phyloP scores from a whole-genome alignment of 2,113 vertebrate genomes.

The Peromyscus leucopus region DNA sequence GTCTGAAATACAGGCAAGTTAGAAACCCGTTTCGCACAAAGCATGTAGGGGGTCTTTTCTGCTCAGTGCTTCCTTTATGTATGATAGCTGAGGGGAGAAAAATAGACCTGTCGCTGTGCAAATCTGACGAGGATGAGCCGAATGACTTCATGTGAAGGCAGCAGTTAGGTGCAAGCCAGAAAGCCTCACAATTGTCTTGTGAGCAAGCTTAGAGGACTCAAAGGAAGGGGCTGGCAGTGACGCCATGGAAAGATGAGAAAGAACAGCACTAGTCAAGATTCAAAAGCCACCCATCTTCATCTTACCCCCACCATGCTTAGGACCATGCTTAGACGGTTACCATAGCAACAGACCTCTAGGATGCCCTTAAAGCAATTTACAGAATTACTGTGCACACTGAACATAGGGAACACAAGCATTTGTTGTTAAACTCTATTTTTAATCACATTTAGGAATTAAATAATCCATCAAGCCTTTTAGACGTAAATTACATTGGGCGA shows the following conservation, averaged over 20 bases:
- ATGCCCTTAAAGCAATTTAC: slow-evolving; percentile 51
- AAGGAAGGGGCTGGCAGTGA: slow-evolving; percentile 13
- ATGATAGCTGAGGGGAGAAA: neutral
- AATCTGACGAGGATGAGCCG: slow-evolving; percentile 25
- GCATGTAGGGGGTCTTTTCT: slow-evolving; percentile 14
- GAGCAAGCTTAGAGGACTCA: slow-evolving; percentile 38
- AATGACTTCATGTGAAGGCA: neutral
- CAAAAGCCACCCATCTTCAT: slow-evolving; percentile 75
- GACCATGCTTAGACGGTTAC: slow-evolving; percentile 70
- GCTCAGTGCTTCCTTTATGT: slow-evolving; percentile 26
- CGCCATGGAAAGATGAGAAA: slow-evolving; percentile 2
- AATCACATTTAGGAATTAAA: slow-evolving; percentile 37
- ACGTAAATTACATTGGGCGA: slow-evolving; percentile 39
- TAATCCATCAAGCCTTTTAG: slow-evolving; percentile 36
- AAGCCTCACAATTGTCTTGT: slow-evolving; percentile 37
- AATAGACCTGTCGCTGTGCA: slow-evolving; percentile 22
- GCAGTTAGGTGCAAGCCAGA: neutral
- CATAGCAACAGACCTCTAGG: slow-evolving; percentile 84
- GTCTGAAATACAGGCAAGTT: slow-evolving; percentile 10
- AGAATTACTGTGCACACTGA: slow-evolving; percentile 61
- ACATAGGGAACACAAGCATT: neutral
- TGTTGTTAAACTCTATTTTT: neutral
- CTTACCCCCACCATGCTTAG: slow-evolving; percentile 52
- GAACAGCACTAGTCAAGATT: slow-evolving; percentile 62
- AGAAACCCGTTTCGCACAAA: slow-evolving; percentile 25